Conservation (phyloP, 2,888 invertebrate species). For the Chydorus sphaericus region DNA sequence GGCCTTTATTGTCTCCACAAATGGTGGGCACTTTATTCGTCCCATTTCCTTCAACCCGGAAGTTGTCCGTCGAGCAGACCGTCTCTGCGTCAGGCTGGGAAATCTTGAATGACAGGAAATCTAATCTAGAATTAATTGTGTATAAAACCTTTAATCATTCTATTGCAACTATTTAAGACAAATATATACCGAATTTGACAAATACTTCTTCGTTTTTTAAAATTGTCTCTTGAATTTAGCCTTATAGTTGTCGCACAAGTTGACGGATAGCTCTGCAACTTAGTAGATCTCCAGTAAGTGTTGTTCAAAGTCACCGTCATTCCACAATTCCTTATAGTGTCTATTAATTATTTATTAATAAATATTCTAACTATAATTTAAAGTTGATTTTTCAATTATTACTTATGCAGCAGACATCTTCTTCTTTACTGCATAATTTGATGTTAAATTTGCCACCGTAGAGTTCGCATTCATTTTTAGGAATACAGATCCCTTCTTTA, state of each 20-base stretch:
- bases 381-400: not conserved
- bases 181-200: not conserved
- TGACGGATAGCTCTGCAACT: not conserved
- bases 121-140: not conserved
- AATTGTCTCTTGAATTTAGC: not conserved
- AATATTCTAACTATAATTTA: not conserved
- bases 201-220: too few species aligned
- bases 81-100: not conserved
- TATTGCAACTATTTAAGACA: not conserved
- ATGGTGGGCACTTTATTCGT: not conserved
- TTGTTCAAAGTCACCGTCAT: not conserved
- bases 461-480: not conserved
- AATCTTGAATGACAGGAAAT: not conserved
- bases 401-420: not conserved
- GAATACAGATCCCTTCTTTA: not conserved
- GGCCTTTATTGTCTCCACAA: not conserved
- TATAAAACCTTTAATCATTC: not conserved
- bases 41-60: not conserved
- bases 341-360: not conserved
- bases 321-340: not conserved
- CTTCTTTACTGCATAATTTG: not conserved
- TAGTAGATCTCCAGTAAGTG: not conserved
- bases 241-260: not conserved
- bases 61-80: not conserved
- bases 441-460: not conserved